Percentiles rank a stretch among this genome's conserved stretches.
These are phyloP conservation scores for Hippolais icterina DNA, from an alignment of 2,113 vertebrate species.

Conservation along the genomic window DNA sequence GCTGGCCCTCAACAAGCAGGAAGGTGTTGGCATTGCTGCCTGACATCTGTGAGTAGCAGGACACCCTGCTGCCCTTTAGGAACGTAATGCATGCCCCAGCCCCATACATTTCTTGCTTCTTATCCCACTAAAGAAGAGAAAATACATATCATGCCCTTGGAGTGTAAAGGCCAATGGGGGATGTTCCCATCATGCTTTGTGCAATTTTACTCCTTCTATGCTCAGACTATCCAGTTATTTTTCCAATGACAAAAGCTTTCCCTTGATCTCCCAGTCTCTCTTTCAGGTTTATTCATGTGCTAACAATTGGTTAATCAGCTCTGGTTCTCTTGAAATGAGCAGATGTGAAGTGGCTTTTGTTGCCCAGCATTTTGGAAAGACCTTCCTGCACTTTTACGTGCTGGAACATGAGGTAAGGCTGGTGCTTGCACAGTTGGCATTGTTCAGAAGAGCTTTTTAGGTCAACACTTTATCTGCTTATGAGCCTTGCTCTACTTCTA, in stretches of 20 bases:
- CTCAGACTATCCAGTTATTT: not conserved
- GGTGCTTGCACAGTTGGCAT: not conserved
- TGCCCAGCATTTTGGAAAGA: not conserved
- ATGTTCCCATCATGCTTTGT: slow-evolving; percentile 19
- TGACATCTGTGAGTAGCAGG: accelerated
- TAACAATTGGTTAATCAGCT: slow-evolving; percentile 26
- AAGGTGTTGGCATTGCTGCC: not conserved
- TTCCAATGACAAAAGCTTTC: not conserved
- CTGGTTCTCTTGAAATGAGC: not conserved
- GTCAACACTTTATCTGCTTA: not conserved
- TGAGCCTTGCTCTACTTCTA: not conserved
- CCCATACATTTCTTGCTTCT: not conserved
- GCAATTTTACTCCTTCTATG: not conserved
- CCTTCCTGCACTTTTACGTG: not conserved
- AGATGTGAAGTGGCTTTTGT: slow-evolving; percentile 18
- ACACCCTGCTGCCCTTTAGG: not conserved
- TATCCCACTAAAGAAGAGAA: not conserved
- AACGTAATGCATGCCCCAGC: not conserved
- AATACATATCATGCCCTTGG: slow-evolving; percentile 32
- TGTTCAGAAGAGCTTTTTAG: not conserved
- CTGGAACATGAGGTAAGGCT: not conserved
- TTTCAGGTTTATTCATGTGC: slow-evolving; percentile 24
- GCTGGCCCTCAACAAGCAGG: not conserved
- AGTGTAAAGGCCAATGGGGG: slow-evolving; percentile 1
- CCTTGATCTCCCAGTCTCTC: slow-evolving; percentile 12